Percentiles rank a stretch among this genome's conserved stretches.
Evolutionary conservation across 1,140 invertebrate genomes (phyloP).

Genomic region (Diachasmimorpha longicaudata): DNA sequence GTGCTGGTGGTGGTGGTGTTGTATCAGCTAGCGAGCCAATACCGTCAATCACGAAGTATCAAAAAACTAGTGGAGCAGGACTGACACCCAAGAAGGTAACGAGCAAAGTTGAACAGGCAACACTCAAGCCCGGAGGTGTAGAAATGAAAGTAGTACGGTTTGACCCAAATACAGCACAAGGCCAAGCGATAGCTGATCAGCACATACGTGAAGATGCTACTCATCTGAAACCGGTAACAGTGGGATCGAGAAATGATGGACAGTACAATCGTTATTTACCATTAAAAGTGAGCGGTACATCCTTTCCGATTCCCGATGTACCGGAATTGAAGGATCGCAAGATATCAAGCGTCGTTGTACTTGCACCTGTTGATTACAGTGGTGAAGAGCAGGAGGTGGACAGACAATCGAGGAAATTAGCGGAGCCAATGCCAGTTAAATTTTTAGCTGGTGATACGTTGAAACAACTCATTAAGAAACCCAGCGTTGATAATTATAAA

Average conservation of each 20-base stretch:
- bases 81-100: slow-evolving; percentile 62
- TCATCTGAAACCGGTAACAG: slow-evolving; percentile 73
- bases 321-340: slow-evolving; percentile 74
- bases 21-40: slow-evolving; percentile 72
- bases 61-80: slow-evolving; percentile 35
- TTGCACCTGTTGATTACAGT: slow-evolving; percentile 78
- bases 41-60: slow-evolving; percentile 66
- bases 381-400: slow-evolving; percentile 47
- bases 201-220: slow-evolving; percentile 77
- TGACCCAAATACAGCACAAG: slow-evolving; percentile 75
- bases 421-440: slow-evolving; percentile 59
- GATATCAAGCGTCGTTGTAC: slow-evolving; percentile 81
- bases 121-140: slow-evolving; percentile 67
- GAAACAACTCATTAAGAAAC: slow-evolving; percentile 76
- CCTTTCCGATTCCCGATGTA: slow-evolving; percentile 80
- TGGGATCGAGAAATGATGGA: slow-evolving; percentile 66
- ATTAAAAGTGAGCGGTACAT: slow-evolving; percentile 81
- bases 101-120: slow-evolving; percentile 61
- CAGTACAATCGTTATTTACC: slow-evolving; percentile 84
- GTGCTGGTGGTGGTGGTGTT: slow-evolving; percentile 72
- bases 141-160: slow-evolving; percentile 86
- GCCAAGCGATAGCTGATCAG: slow-evolving; percentile 72
- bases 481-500: slow-evolving; percentile 77
- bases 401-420: slow-evolving; percentile 47
- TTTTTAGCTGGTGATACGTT: slow-evolving; percentile 72